These are phyloP conservation scores for Erethizon dorsatum DNA, from an alignment of 2,797 vertebrate genomes.

Conservation along the genomic window DNA sequence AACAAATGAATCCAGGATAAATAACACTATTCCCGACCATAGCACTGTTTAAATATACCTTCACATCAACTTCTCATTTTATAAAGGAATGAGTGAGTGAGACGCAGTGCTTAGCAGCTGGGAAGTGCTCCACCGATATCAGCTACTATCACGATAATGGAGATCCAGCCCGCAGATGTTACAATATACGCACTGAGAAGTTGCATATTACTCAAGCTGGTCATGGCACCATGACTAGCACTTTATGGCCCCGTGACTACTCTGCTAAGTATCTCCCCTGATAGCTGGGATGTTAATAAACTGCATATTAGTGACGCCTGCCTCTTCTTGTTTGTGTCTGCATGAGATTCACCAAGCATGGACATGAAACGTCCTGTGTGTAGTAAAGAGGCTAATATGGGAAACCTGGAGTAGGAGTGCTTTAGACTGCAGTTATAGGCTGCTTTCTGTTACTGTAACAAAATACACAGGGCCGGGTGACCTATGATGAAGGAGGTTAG, in stretches of 20 bases:
- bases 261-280: not conserved
- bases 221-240: no score
- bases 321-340: not conserved
- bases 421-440: no score
- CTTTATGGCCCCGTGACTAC: no score
- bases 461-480: not conserved
- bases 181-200: not conserved
- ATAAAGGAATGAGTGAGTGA: not conserved
- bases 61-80: not conserved
- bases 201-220: not conserved
- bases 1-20: not conserved
- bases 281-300: not conserved
- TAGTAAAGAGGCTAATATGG: not conserved
- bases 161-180: no score
- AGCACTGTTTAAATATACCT: not conserved
- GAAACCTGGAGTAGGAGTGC: not conserved
- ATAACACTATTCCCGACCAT: no score
- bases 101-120: not conserved
- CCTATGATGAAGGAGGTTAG: not conserved
- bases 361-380: not conserved
- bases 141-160: not conserved
- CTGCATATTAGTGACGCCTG: not conserved
- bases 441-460: not conserved
- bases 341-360: not conserved
- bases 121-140: rapidly evolving